Evolutionary conservation across 2,113 vertebrate genomes (phyloP), one percentile per base, ranked within the genome.

Genomic region (Sphaerodactylus townsendi): DNA sequence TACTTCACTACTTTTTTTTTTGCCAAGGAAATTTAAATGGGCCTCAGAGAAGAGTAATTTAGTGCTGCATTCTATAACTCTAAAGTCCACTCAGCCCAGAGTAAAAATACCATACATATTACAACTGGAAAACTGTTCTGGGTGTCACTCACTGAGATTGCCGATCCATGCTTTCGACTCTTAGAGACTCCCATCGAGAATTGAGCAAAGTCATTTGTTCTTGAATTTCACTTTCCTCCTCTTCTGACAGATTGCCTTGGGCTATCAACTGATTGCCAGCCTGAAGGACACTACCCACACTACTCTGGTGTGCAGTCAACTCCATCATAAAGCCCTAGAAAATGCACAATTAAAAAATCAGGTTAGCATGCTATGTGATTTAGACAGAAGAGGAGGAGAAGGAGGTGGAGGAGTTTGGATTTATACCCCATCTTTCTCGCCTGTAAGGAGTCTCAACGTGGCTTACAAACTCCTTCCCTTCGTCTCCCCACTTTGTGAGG

Each of bases 151-250:
- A 99, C 99, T 97, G 96, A 82, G 98, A 97, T 91, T 99, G 99
- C 25, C 99, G 96, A 91, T 98, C 97, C 99, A 99, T 99, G 90
- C 98, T 99, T n/a, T 95, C 97, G 82, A 99, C 97, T 35, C 99
- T 93, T 0, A 99, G 98, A 0, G 92, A 94, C 88, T 99, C 99
- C 99, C 99, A 99, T 81, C 99, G 96, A 0, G 98, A 97, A 81
- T 99, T 99, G 72, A 99, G 94, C 82, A 99, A 96, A 21, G 90
- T 96, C 99, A 99, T 99, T 92, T 99, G 99, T 81, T 99, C 98
- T 87, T 98, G 96, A 81, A 99, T 99, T 94, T 99, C 99, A 53
- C 97, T 97, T 87, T 99, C 99, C 73, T 99, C 99, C 84, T 99
- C 99, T 0, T 98, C 96, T 0, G 97, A 97, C 81, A 99, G 95